Conservation (phyloP, 1,140 invertebrate genomes). For the Lasioglossum baleicum region DNA sequence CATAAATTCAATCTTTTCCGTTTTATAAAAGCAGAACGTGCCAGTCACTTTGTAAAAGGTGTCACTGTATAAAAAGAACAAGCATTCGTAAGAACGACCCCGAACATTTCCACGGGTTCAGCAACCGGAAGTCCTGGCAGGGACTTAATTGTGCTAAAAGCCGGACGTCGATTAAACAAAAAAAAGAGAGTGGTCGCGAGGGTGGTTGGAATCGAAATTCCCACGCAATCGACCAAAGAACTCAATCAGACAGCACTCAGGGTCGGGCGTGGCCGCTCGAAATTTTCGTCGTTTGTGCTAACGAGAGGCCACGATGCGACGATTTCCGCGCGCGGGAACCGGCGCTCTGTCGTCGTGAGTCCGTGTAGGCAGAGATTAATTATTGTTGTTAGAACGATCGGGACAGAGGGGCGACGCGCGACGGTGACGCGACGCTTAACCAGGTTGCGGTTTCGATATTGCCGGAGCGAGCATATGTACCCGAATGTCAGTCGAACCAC, state of each 20-base stretch:
- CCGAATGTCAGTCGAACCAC: constrained; percentile 9
- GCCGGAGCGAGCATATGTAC: neutral
- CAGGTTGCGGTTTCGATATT: constrained; percentile 16
- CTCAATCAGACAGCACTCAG: neutral
- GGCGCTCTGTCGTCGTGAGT: neutral
- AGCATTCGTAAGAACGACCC: no score
- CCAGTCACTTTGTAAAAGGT: no score
- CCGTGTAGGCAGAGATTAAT: constrained; percentile 2
- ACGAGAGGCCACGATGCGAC: neutral
- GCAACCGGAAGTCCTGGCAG: no score
- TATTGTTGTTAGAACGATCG: constrained; percentile 14
- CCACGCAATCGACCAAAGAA: neutral
- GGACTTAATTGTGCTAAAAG: neutral
- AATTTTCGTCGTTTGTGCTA: constrained; percentile 9
- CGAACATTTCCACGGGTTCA: no score
- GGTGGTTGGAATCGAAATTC: neutral
- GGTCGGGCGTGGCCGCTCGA: neutral
- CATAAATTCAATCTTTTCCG: no score
- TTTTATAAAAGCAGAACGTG: no score
- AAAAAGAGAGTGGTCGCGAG: neutral
- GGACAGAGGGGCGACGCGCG: no score
- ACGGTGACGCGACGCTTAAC: neutral
- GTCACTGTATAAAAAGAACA: no score
- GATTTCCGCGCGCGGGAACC: neutral
- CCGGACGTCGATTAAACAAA: neutral